Percentiles rank a stretch among this genome's conserved stretches.
These are phyloP conservation scores for Hemiprocne comata DNA, from an alignment of 2,113 vertebrate genomes.

Conservation along the genomic window DNA sequence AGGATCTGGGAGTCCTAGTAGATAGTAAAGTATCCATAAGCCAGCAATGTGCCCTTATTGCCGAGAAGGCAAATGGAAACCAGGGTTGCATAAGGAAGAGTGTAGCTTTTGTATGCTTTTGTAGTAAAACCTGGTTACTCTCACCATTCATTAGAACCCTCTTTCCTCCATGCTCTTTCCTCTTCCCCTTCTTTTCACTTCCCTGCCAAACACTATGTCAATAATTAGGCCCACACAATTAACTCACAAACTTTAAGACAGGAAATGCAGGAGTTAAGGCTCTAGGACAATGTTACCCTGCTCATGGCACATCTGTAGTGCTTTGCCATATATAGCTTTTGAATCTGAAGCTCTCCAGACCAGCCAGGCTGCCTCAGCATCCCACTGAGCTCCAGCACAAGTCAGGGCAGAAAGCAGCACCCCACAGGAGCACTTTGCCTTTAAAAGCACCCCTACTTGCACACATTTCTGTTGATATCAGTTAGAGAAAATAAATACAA, in stretches of 20 bases:
- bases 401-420: not conserved
- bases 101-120: not conserved
- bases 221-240: not conserved
- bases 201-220: not conserved
- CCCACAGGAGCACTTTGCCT: not conserved
- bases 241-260: not conserved
- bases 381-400: not conserved
- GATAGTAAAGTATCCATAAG: too few relatives aligned
- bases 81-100: too few relatives aligned
- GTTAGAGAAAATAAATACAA: not conserved
- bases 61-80: too few relatives aligned
- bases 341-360: not conserved
- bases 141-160: not conserved
- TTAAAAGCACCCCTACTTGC: not conserved
- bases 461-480: not conserved
- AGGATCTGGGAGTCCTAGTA: too few relatives aligned
- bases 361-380: not conserved
- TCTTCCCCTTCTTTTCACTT: too few relatives aligned
- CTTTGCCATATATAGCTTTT: not conserved
- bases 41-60: too few relatives aligned
- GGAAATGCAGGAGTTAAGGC: not conserved
- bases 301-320: not conserved
- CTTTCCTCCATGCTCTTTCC: not conserved
- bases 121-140: not conserved
- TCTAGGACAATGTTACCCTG: not conserved